These are phyloP conservation scores for Lagopus muta DNA, from an alignment of 2,113 vertebrate genomes.

Conservation along the genomic window DNA sequence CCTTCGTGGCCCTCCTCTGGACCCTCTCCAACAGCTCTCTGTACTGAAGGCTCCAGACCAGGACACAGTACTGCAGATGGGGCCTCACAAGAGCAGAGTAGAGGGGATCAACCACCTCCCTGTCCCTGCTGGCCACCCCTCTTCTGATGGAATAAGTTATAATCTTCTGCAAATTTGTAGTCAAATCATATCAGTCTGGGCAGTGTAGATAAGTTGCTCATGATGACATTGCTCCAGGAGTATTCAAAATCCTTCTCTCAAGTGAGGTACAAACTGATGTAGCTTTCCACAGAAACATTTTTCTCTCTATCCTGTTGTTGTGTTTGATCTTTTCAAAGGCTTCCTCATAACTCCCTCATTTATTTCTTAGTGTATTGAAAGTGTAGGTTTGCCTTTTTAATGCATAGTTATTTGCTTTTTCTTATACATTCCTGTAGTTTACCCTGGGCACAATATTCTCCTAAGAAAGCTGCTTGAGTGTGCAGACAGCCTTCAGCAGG, in stretches of 20 bases:
- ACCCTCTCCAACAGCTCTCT: too few relatives aligned
- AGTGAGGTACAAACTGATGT: neutral
- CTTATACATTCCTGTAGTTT: neutral
- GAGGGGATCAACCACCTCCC: too few relatives aligned
- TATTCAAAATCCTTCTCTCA: neutral
- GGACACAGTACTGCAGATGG: too few relatives aligned
- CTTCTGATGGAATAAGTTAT: neutral
- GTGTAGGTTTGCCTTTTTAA: neutral
- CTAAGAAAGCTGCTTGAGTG: neutral
- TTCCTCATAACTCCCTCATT: neutral
- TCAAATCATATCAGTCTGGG: neutral
- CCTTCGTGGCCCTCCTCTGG: too few relatives aligned
- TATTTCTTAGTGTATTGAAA: neutral
- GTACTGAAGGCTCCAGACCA: too few relatives aligned
- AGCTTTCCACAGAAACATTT: rapidly evolving
- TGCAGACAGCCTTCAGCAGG: neutral
- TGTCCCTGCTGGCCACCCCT: too few relatives aligned
- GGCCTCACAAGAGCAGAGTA: too few relatives aligned
- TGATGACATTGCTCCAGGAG: neutral
- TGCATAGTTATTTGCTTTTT: neutral
- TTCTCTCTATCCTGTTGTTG: neutral
- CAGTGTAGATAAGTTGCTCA: neutral
- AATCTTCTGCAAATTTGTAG: neutral
- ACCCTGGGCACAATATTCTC: neutral
- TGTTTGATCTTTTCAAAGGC: neutral